phyloP scores from a whole-genome alignment of 2,888 invertebrate genomes.

The Andrena bucephala region DNA sequence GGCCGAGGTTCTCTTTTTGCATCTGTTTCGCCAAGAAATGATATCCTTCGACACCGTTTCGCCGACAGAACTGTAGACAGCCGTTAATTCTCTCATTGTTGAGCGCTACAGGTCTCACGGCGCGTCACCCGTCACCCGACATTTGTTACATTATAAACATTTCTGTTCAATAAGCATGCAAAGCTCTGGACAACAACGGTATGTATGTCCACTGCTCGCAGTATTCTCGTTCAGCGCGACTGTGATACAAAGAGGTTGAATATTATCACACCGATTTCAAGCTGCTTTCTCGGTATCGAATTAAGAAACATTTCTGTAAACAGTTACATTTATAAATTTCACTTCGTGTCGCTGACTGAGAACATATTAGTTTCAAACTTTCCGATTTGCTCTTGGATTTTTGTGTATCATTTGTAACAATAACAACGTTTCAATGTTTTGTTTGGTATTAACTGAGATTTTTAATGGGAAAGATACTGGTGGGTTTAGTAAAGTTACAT shows the following conservation, averaged over 20 bases:
- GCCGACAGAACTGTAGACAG: constrained; percentile 19
- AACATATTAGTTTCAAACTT: background rate
- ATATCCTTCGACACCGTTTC: constrained; percentile 19
- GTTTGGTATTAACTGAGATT: background rate
- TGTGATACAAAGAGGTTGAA: constrained; percentile 24
- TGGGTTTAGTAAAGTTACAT: too few relatives aligned
- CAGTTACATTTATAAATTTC: constrained; percentile 19
- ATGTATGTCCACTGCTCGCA: constrained; percentile 10
- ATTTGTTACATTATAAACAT: constrained; percentile 21
- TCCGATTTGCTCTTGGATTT: background rate
- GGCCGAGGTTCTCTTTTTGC: constrained; percentile 45
- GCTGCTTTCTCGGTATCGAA: constrained; percentile 9
- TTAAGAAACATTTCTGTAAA: constrained; percentile 34
- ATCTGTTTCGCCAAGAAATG: constrained; percentile 37
- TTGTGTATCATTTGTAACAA: background rate
- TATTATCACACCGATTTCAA: constrained; percentile 10
- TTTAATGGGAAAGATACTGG: background rate
- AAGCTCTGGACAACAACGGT: background rate
- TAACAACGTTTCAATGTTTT: background rate
- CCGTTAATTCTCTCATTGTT: background rate
- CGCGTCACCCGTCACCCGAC: constrained; percentile 10
- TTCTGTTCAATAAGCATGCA: constrained; percentile 25
- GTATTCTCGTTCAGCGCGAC: constrained; percentile 31
- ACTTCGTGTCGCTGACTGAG: background rate
- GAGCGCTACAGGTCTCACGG: constrained; percentile 1